Evolutionary conservation across 1,140 invertebrate species (phyloP), one percentile per base, ranked within the genome.

Genomic region (Grapholita molesta): DNA sequence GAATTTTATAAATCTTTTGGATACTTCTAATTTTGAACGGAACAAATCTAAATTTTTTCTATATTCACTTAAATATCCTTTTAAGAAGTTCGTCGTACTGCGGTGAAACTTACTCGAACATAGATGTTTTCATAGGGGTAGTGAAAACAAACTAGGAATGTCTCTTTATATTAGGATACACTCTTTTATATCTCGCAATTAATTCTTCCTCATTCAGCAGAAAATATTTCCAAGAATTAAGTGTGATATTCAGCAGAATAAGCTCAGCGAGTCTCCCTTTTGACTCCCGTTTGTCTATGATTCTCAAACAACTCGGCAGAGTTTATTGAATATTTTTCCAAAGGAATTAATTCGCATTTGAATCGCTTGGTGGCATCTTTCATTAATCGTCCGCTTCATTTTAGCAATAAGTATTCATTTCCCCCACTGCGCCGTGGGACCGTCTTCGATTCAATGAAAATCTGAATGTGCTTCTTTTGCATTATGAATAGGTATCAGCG

Each of bases 401-500:
- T 88, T 88, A 80, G 83, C 85, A 89, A 89, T 89, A 89, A 89
- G 87, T 87, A 89, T 88, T 89, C 85, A 88, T 88, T 88, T 86
- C 82, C 81, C 71, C 78, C 68, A 32, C 25, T 69, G 67, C 75
- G 73, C 70, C 74, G 72, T 66, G 53, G 69, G 70, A 70, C 70
- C 74, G 73, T 77, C 35, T 52, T 33, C 66, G 68, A 38, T 57
- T 38, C 80, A 87, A 86, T 87, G 85, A 88, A 86, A 87, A 86
- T 88, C 82, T 83, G 85, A 87, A 87, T 87, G 83, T 80, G 82
- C 82, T 87, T 84, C 81, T 84, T 89, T 81, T 65, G 82, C 83
- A 83, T 87, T 87, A 87, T 84, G 77, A 87, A 86, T 84, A 82
- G 82, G 79, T 84, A 85, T 82, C 78, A 82, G 86, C 84, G 82